A percentile compares a stretch with the other conserved stretches of the same genome.
Conservation (phyloP, 2,888 invertebrate species). For the Noctuana brunneofusca region DNA sequence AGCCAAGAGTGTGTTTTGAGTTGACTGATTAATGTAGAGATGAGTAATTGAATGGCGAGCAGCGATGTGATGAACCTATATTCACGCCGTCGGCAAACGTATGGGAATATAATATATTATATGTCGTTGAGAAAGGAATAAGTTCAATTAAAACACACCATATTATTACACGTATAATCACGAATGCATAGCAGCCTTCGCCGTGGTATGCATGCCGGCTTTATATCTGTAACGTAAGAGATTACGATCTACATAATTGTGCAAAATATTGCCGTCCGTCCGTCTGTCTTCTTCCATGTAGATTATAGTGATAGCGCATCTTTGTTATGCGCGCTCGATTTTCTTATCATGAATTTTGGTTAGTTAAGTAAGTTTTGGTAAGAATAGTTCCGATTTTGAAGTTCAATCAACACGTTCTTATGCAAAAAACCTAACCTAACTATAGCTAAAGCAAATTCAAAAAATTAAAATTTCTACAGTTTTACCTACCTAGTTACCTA, state of each 20-base stretch:
- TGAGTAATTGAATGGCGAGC: slow-evolving; percentile 16
- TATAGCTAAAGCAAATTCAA: too few species aligned
- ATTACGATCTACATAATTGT: slow-evolving; percentile 72
- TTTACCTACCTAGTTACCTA: too few species aligned
- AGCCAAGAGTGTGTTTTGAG: slow-evolving; percentile 28
- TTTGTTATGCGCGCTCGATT: slow-evolving; percentile 40
- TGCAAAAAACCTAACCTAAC: too few species aligned
- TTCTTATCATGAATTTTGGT: slow-evolving; percentile 36
- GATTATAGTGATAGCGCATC: slow-evolving; percentile 49
- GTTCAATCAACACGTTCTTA: neutral
- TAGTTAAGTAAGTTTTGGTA: too few species aligned
- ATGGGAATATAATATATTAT: slow-evolving; percentile 11
- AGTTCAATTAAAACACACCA: slow-evolving; percentile 44
- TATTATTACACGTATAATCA: slow-evolving; percentile 49
- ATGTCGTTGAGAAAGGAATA: slow-evolving; percentile 34
- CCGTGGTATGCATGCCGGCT: slow-evolving; percentile 52
- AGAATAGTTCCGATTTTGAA: slow-evolving; percentile 18
- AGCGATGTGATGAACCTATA: slow-evolving; percentile 8
- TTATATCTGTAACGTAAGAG: slow-evolving; percentile 58
- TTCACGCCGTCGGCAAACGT: neutral
- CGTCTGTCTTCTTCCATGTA: slow-evolving; percentile 56
- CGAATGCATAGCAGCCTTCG: slow-evolving; percentile 51
- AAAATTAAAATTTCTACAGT: too few species aligned
- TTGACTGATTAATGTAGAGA: slow-evolving; percentile 30
- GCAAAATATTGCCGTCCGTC: slow-evolving; percentile 68